Percentiles rank a stretch among this genome's conserved stretches.
These are phyloP conservation scores for Amaurobius ferox DNA, from an alignment of 2,888 invertebrate species.

Conservation along the genomic window DNA sequence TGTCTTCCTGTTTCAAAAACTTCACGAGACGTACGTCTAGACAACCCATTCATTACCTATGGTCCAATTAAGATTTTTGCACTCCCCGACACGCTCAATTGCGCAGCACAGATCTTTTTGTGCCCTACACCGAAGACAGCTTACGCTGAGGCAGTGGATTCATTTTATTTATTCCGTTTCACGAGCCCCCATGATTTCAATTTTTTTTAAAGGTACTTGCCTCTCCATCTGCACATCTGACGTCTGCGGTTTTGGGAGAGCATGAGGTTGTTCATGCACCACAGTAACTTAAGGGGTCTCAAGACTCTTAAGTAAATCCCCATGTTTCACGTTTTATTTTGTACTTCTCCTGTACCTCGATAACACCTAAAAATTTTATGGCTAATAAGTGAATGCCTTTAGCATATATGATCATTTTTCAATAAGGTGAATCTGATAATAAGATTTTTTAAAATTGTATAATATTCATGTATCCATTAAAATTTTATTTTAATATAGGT, in stretches of 20 bases:
- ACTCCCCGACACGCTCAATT: slow-evolving; percentile 62
- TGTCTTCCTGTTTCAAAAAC: slow-evolving; percentile 14
- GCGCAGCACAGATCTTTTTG: slow-evolving; percentile 32
- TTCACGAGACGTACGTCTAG: slow-evolving; percentile 46
- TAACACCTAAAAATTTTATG: too few relatives aligned
- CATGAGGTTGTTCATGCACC: not conserved
- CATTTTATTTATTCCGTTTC: slow-evolving; percentile 1
- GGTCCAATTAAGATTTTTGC: slow-evolving; percentile 66
- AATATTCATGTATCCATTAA: too few relatives aligned
- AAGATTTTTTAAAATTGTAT: too few relatives aligned
- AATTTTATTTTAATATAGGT: too few relatives aligned
- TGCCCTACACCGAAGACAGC: slow-evolving; percentile 20
- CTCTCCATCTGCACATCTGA: not conserved
- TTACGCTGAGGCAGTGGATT: slow-evolving; percentile 22
- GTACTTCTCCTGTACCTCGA: too few relatives aligned
- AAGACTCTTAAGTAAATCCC: too few relatives aligned
- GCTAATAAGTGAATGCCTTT: too few relatives aligned
- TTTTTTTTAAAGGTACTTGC: not conserved
- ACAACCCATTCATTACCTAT: slow-evolving; percentile 65
- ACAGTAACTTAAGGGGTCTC: too few relatives aligned
- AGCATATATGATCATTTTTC: too few relatives aligned
- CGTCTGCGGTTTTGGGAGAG: not conserved
- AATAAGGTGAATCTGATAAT: too few relatives aligned
- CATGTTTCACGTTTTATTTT: too few relatives aligned
- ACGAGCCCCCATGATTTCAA: not conserved